These are phyloP conservation scores for Mastomys natalensis DNA, from an alignment of 2,113 vertebrate species.

Conservation along the genomic window DNA sequence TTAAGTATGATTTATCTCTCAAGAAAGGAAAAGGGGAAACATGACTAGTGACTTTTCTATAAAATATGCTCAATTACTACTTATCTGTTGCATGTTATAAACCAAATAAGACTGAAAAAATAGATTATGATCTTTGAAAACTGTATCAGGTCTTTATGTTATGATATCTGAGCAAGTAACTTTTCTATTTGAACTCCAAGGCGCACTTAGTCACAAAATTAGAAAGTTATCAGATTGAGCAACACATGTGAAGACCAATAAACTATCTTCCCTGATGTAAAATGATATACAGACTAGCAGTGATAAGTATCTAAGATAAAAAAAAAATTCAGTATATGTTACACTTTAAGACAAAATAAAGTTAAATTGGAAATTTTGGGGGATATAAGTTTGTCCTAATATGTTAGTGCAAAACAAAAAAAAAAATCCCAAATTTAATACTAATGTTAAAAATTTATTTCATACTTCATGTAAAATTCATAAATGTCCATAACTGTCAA, in stretches of 20 bases:
- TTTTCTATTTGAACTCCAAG: conserved; percentile 58
- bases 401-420: conserved; percentile 86
- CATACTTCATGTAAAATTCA: conserved; percentile 79
- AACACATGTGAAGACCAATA: conserved; percentile 10
- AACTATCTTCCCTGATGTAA: conserved; percentile 66
- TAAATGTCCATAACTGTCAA: conserved; percentile 86
- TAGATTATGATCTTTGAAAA: conserved; percentile 43
- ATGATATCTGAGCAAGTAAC: conserved; percentile 34
- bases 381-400: conserved; percentile 84
- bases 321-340: conserved; percentile 77
- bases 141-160: conserved; percentile 34
- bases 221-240: conserved; percentile 61
- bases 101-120: conserved; percentile 41
- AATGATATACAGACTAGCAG: conserved; percentile 74
- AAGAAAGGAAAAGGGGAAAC: conserved; percentile 2
- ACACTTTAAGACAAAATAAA: conserved; percentile 82
- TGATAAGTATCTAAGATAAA: conserved; percentile 75
- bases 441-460: conserved; percentile 86
- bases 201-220: conserved; percentile 59
- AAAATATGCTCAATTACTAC: conserved; percentile 30
- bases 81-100: conserved; percentile 58
- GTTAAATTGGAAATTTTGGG: conserved; percentile 84
- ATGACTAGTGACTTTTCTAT: conserved; percentile 43
- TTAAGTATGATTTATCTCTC: neutral
- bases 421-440: conserved; percentile 83